Evolutionary conservation across 2,113 vertebrate species (phyloP), one percentile per base, ranked within the genome.

Genomic region (Prochilodus magdalenae): DNA sequence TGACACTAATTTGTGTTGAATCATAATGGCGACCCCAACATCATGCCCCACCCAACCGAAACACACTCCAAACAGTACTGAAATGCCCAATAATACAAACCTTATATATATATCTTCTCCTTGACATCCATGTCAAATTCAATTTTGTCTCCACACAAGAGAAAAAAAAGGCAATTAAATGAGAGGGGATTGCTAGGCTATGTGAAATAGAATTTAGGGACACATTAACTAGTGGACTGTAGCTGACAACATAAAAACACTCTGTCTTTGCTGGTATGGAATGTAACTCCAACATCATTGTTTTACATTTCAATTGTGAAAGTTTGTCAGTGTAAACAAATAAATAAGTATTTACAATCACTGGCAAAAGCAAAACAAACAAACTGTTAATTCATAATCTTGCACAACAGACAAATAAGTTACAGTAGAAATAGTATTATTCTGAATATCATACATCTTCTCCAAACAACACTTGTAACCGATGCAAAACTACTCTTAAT

Each of bases 331-430:
- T 86, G 91, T 90, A 90, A 94, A 95, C 94, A 95, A 97, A 98
- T 97, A 97, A 98, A 97, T 98, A 96, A 94, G 86, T 96, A 97
- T 97, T 96, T 97, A 98, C 96, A 98, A 88, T 94, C 91, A 93
- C 92, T 93, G 91, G 92, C 86, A 94, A 93, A 94, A 95, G 91
- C 92, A 91, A 79, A 67, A 91, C 88, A 85, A 91, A 83, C 40
- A 44, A 83, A 65, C 76, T 83, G 87, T 81, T 83, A 84, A 83
- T 82, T 86, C 86, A 89, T 80, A 85, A 75, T 72, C 66, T 81
- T 81, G 75, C 77, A 82, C 26, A 79, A 87, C 93, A 91, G 83
- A 92, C 92, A 95, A 95, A 96, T 95, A 96, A 96, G 93, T 96
- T 96, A 96, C 94, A 95, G 87, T 90, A 90, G 90, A 94, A 93